Evolutionary conservation across 2,797 vertebrate species (phyloP).

Genomic region (Hirundo rustica): DNA sequence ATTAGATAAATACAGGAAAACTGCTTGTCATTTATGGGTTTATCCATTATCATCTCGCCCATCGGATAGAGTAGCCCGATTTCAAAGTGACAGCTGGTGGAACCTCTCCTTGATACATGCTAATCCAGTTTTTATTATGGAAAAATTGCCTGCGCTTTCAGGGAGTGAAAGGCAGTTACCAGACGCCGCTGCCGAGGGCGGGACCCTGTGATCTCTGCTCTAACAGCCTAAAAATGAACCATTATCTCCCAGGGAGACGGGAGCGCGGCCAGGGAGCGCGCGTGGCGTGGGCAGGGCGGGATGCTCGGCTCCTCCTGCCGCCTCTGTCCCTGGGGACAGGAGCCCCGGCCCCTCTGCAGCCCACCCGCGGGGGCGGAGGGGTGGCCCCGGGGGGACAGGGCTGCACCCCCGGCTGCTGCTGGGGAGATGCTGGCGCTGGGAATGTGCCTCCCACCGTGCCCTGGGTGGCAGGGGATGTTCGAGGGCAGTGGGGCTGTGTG

Average conservation of each 20-base stretch:
- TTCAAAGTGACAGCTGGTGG: slow-evolving; percentile 98
- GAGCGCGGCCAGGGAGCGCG: not conserved
- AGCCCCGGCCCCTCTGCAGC: no score
- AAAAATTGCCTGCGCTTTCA: slow-evolving; percentile 90
- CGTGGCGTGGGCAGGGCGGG: not conserved
- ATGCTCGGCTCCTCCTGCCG: no score
- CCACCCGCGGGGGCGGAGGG: no score
- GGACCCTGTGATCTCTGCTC: slow-evolving; percentile 76
- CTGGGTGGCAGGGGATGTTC: no score
- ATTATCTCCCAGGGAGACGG: slow-evolving; percentile 74
- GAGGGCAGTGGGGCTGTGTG: no score
- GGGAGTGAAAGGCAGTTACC: slow-evolving; percentile 84
- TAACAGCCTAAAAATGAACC: slow-evolving; percentile 75
- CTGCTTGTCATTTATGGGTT: slow-evolving; percentile 84
- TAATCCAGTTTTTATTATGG: slow-evolving; percentile 99
- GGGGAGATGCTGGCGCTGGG: fast-evolving
- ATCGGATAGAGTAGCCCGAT: slow-evolving; percentile 87
- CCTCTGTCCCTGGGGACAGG: no score
- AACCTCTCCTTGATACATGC: slow-evolving; percentile 90
- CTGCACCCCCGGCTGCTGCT: no score
- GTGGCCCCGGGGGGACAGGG: no score
- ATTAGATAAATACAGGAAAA: slow-evolving; percentile 79
- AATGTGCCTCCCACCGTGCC: no score
- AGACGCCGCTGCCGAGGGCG: slow-evolving; percentile 79
- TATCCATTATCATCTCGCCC: slow-evolving; percentile 87